These are phyloP conservation scores for Salvelinus sp. DNA, from an alignment of 2,113 vertebrate genomes.

Conservation along the genomic window DNA sequence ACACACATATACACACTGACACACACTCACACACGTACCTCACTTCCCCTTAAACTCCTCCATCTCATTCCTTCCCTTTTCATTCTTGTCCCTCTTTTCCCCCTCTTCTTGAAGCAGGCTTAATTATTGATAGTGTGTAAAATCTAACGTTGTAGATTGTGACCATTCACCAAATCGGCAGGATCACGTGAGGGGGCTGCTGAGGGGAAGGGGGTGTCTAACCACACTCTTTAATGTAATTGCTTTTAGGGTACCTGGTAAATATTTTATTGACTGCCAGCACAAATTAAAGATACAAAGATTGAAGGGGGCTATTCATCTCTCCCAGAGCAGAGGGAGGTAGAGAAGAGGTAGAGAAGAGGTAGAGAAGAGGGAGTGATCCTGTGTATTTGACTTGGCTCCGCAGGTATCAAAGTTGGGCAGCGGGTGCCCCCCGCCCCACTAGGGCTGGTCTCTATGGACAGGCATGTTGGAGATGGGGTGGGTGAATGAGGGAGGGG, in stretches of 20 bases:
- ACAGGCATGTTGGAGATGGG: neutral
- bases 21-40: constrained; percentile 18
- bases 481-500: neutral
- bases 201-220: constrained; percentile 84
- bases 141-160: constrained; percentile 89
- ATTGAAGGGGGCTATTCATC: constrained; percentile 33
- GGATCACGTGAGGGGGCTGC: constrained; percentile 79
- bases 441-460: neutral
- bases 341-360: constrained; percentile 34
- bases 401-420: constrained; percentile 25
- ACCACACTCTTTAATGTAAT: constrained; percentile 93
- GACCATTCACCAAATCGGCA: constrained; percentile 86
- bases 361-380: constrained; percentile 40
- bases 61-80: constrained; percentile 30
- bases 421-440: neutral
- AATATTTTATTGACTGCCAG: constrained; percentile 93
- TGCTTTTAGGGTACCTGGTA: constrained; percentile 87
- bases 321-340: neutral
- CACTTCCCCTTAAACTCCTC: constrained; percentile 1
- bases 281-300: constrained; percentile 82
- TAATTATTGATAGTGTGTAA: constrained; percentile 91
- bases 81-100: constrained; percentile 24
- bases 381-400: constrained; percentile 46
- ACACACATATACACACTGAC: constrained; percentile 10
- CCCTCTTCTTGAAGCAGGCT: constrained; percentile 54